A percentile compares a stretch with the other conserved stretches of the same genome.
Evolutionary conservation across 2,888 invertebrate genomes (phyloP).

Genomic region (Melipona beecheii): DNA sequence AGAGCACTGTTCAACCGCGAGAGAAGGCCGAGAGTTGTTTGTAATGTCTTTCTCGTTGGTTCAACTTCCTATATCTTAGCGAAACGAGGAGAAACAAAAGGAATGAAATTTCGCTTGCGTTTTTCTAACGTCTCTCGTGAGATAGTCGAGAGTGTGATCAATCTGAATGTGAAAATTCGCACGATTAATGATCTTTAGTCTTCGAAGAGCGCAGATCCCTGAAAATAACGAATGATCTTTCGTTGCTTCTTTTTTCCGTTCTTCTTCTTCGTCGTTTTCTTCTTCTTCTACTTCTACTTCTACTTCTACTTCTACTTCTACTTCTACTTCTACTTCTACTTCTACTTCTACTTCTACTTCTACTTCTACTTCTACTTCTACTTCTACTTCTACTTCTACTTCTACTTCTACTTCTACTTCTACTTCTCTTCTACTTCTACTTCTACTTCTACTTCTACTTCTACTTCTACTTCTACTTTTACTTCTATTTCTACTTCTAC

Average conservation of each 20-base stretch:
- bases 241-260: slow-evolving; percentile 28
- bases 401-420: slow-evolving; percentile 1
- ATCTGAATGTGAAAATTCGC: background rate
- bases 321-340: slow-evolving; percentile 28
- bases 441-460: slow-evolving; percentile 26
- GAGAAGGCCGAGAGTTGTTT: slow-evolving; percentile 2
- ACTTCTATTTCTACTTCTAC: slow-evolving; percentile 7
- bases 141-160: background rate
- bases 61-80: background rate
- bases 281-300: slow-evolving; percentile 21
- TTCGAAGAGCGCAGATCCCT: background rate
- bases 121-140: slow-evolving; percentile 4
- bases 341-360: slow-evolving; percentile 1
- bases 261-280: slow-evolving; percentile 22
- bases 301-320: slow-evolving; percentile 8
- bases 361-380: slow-evolving; percentile 8
- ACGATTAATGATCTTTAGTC: background rate
- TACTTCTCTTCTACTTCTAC: slow-evolving; percentile 9
- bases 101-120: slow-evolving; percentile 16
- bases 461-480: slow-evolving; percentile 2
- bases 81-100: background rate
- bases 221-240: slow-evolving; percentile 18
- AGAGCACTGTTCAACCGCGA: background rate
- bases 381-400: slow-evolving; percentile 28
- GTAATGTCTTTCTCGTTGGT: slow-evolving; percentile 20